Conservation (phyloP, 2,113 vertebrate genomes). For the Pseudopodoces humilis region DNA sequence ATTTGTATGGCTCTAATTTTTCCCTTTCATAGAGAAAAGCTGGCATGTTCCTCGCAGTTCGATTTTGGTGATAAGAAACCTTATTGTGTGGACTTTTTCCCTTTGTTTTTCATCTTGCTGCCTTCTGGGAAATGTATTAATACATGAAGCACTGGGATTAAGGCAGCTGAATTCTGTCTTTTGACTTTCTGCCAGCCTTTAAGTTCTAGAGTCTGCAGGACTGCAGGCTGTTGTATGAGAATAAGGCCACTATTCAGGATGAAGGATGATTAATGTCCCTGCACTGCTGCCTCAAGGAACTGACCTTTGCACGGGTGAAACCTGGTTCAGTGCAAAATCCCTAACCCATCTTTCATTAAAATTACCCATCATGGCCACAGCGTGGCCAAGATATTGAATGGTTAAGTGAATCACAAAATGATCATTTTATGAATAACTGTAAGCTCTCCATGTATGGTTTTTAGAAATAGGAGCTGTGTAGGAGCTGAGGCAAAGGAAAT, state of each 20-base stretch:
- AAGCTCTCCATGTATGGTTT: background rate
- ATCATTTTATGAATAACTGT: background rate
- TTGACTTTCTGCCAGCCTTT: constrained; percentile 10
- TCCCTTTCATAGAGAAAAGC: background rate
- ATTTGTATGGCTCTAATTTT: background rate
- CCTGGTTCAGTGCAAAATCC: background rate
- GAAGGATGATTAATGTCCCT: constrained; percentile 31
- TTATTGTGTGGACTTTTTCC: background rate
- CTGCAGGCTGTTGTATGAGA: background rate
- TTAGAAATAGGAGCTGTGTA: background rate
- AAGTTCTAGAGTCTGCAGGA: background rate
- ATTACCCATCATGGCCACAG: background rate
- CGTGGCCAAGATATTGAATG: background rate
- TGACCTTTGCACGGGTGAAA: constrained; percentile 11
- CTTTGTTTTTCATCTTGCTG: background rate
- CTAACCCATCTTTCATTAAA: constrained; percentile 33
- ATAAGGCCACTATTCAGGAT: background rate
- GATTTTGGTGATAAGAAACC: background rate
- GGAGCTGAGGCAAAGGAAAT: background rate
- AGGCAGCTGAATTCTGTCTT: background rate
- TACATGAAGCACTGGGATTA: background rate
- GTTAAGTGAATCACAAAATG: background rate
- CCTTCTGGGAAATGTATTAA: background rate
- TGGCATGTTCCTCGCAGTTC: background rate
- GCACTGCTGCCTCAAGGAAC: background rate